Evolutionary conservation across 2,797 vertebrate species (phyloP).

Genomic region (Hemitrygon akajei): DNA sequence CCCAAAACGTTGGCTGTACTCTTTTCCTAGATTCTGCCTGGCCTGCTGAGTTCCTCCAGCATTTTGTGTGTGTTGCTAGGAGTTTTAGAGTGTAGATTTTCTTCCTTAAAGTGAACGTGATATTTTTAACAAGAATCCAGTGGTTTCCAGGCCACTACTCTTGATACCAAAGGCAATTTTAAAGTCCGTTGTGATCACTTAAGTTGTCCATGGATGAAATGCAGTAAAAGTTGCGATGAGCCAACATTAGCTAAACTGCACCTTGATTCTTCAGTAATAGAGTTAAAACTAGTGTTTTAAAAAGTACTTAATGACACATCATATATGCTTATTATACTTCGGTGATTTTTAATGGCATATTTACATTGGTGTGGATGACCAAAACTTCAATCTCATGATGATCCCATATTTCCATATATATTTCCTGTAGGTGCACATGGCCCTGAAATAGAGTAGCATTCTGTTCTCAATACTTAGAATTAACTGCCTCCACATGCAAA

Average conservation of each 20-base stretch:
- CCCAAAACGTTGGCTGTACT: too few relatives aligned
- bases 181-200: neutral
- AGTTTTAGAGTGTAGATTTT: too few relatives aligned
- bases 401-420: conserved; percentile 40
- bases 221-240: neutral
- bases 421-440: conserved; percentile 51
- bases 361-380: conserved; percentile 59
- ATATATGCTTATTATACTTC: neutral
- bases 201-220: neutral
- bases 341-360: conserved; percentile 60
- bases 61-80: too few relatives aligned
- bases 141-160: too few relatives aligned
- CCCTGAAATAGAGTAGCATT: conserved; percentile 50
- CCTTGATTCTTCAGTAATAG: neutral
- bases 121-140: too few relatives aligned
- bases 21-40: too few relatives aligned
- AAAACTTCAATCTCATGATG: conserved; percentile 52
- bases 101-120: too few relatives aligned
- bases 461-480: conserved; percentile 51
- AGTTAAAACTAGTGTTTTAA: neutral
- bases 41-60: too few relatives aligned
- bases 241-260: neutral
- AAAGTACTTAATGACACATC: neutral
- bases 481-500: conserved; percentile 50
- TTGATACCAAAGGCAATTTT: too few relatives aligned